Percentiles rank a stretch among this genome's conserved stretches.
Conservation (phyloP, 1,140 invertebrate genomes). For the Metopolophium dirhodum region DNA sequence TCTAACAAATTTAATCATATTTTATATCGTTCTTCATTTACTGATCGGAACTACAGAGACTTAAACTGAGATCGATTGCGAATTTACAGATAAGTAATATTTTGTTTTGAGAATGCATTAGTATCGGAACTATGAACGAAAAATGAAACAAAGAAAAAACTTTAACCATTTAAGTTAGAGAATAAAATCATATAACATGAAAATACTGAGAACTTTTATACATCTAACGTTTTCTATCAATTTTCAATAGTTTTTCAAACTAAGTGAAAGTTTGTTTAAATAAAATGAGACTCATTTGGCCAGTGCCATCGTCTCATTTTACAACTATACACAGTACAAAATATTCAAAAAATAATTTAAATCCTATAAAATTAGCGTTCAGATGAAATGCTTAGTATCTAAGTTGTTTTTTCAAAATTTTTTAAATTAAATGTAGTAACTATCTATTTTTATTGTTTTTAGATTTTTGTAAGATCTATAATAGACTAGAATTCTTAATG, state of each 20-base stretch:
- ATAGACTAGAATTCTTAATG: too few species aligned
- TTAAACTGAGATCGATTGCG: background rate
- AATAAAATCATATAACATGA: constrained; percentile 13
- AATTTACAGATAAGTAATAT: background rate
- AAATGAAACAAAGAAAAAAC: constrained; percentile 2
- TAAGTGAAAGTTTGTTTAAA: background rate
- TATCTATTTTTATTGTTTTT: too few species aligned
- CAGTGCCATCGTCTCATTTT: background rate
- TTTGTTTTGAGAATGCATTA: constrained; percentile 1
- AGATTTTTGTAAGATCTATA: too few species aligned
- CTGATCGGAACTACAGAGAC: background rate
- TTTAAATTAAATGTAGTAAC: background rate
- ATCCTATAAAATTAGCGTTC: background rate
- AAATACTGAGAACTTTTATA: constrained; percentile 20
- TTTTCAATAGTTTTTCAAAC: constrained; percentile 17
- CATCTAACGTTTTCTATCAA: constrained; percentile 7
- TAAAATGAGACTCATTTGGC: background rate
- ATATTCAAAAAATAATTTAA: background rate
- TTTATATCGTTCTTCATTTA: background rate
- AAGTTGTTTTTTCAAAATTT: too few species aligned
- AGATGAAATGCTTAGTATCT: background rate
- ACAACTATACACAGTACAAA: background rate
- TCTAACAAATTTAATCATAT: background rate
- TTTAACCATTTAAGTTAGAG: constrained; percentile 30
- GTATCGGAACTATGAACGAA: background rate